Percentiles rank a stretch among this genome's conserved stretches.
These are phyloP conservation scores for Diarsia brunnea DNA, from an alignment of 2,888 invertebrate species.

Conservation along the genomic window DNA sequence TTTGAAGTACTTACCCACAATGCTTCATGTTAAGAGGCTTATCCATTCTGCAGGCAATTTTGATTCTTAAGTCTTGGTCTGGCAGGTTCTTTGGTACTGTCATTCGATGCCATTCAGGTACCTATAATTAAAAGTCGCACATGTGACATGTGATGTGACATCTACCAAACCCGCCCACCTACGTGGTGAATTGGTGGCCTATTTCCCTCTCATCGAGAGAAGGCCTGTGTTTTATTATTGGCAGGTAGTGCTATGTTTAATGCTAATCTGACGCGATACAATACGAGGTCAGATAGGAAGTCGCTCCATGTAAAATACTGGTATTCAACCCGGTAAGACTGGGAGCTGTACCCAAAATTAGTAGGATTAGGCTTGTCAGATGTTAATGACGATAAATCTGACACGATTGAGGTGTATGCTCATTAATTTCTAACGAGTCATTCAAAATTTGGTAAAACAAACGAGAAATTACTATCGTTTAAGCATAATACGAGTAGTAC, in stretches of 20 bases:
- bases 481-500: slow-evolving; percentile 12
- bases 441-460: neutral
- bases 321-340: neutral
- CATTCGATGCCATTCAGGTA: slow-evolving; percentile 99
- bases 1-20: slow-evolving; percentile 93
- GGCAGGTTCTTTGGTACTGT: slow-evolving; percentile 97
- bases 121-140: slow-evolving; percentile 90
- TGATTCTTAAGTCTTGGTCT: slow-evolving; percentile 98
- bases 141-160: no score
- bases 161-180: no score
- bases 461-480: neutral
- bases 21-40: slow-evolving; percentile 99
- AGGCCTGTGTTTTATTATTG: no score
- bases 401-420: neutral
- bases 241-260: no score
- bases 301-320: neutral
- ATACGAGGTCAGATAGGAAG: neutral
- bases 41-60: slow-evolving; percentile 99
- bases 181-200: no score
- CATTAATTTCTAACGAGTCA: neutral
- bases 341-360: neutral
- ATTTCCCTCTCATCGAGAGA: no score
- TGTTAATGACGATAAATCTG: neutral
- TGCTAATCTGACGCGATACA: neutral
- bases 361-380: neutral